These are phyloP conservation scores for Leucoraja erinaceus DNA, from an alignment of 2,113 vertebrate genomes.

Conservation along the genomic window DNA sequence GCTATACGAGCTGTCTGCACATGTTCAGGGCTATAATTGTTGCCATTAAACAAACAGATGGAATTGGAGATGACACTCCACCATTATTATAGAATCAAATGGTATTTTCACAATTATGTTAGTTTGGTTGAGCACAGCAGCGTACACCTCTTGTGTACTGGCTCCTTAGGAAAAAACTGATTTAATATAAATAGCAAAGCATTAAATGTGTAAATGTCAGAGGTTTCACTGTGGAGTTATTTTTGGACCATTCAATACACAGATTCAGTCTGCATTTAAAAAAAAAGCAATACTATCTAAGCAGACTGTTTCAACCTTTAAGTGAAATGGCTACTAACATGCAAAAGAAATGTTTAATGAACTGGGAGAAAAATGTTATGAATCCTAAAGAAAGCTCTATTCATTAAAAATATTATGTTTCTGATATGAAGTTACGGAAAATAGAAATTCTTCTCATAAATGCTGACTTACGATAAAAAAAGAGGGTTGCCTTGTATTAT, in stretches of 20 bases:
- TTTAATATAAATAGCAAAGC: slow-evolving; percentile 41
- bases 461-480: too few relatives aligned
- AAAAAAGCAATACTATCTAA: not conserved
- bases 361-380: not conserved
- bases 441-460: not conserved
- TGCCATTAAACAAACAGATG: slow-evolving; percentile 55
- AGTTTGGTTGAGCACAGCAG: slow-evolving; percentile 59
- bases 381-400: not conserved
- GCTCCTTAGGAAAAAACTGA: slow-evolving; percentile 46
- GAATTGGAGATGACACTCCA: slow-evolving; percentile 63
- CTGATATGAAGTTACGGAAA: not conserved
- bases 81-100: slow-evolving; percentile 62
- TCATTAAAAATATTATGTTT: not conserved
- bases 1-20: slow-evolving; percentile 55
- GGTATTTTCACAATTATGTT: slow-evolving; percentile 64
- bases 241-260: not conserved
- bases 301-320: not conserved
- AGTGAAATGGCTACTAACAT: not conserved
- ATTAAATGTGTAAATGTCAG: not conserved
- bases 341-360: not conserved
- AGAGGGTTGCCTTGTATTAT: not conserved
- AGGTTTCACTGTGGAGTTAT: not conserved
- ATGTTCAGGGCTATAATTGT: slow-evolving; percentile 60
- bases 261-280: not conserved
- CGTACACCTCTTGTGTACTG: slow-evolving; percentile 43